phyloP scores from a whole-genome alignment of 2,888 invertebrate genomes.

The Andrena bucephala region DNA sequence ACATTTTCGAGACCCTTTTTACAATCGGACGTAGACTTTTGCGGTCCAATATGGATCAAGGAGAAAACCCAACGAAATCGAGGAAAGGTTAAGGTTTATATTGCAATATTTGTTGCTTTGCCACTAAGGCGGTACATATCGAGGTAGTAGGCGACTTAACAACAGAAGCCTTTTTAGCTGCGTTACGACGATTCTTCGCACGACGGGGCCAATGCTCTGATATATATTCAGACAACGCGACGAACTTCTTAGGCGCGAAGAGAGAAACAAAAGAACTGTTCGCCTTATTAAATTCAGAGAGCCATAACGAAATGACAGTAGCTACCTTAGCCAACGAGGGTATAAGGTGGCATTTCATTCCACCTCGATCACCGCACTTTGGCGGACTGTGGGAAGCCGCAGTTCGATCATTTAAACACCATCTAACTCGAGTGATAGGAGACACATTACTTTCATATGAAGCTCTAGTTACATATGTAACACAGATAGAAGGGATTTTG shows the following conservation, averaged over 20 bases:
- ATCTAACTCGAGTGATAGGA: not conserved
- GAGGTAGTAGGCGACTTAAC: conserved; percentile 16
- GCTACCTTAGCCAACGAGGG: not conserved
- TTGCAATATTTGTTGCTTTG: conserved; percentile 11
- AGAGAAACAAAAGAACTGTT: not conserved
- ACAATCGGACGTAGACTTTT: conserved; percentile 2
- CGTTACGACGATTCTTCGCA: conserved; percentile 11
- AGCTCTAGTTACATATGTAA: too few species aligned
- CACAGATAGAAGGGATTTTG: not conserved
- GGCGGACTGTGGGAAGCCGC: not conserved
- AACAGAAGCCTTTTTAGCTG: not conserved
- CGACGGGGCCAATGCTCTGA: not conserved
- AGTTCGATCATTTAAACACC: not conserved
- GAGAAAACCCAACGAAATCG: not conserved
- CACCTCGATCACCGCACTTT: not conserved
- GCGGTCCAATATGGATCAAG: conserved; percentile 6
- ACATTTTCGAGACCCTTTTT: not conserved
- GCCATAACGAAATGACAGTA: not conserved
- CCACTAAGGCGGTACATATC: conserved; percentile 9
- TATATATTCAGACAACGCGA: conserved; percentile 17
- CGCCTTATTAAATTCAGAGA: too few species aligned
- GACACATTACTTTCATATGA: too few species aligned
- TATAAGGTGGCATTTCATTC: not conserved
- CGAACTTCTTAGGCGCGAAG: not conserved
- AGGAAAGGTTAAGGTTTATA: not conserved